phyloP scores from a whole-genome alignment of 2,797 vertebrate genomes.

The Hypotaenidia philippensis region DNA sequence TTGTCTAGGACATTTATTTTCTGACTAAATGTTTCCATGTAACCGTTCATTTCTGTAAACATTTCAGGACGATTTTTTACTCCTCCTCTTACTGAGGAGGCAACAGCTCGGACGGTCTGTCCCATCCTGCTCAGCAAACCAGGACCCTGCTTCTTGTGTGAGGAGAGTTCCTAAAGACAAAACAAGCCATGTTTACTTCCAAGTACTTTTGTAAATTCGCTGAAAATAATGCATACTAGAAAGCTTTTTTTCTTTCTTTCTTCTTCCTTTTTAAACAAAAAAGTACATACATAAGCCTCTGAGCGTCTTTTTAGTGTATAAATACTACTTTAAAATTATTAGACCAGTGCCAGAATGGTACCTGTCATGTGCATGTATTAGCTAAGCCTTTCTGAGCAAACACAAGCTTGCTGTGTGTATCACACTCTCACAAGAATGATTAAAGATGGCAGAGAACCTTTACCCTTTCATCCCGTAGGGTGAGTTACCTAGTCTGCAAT shows the following conservation, averaged over 20 bases:
- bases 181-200: not conserved
- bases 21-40: slow-evolving; percentile 89
- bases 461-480: not conserved
- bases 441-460: not conserved
- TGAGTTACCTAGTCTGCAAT: not conserved
- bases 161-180: slow-evolving; percentile 85
- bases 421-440: not conserved
- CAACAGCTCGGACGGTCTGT: slow-evolving; percentile 90
- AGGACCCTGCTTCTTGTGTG: slow-evolving; percentile 92
- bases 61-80: slow-evolving; percentile 88
- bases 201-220: not conserved
- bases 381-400: not conserved
- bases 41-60: slow-evolving; percentile 89
- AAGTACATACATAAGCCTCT: not conserved
- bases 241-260: not conserved
- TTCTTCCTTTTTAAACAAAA: not conserved
- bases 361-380: not conserved
- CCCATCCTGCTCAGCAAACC: slow-evolving; percentile 92
- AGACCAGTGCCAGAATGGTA: not conserved
- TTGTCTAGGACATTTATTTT: slow-evolving; percentile 92
- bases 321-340: not conserved
- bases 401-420: not conserved
- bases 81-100: slow-evolving; percentile 87
- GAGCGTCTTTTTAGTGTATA: not conserved
- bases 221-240: not conserved